These are phyloP conservation scores for Aleiodes leptofemur DNA, from an alignment of 2,888 invertebrate species.

Conservation along the genomic window DNA sequence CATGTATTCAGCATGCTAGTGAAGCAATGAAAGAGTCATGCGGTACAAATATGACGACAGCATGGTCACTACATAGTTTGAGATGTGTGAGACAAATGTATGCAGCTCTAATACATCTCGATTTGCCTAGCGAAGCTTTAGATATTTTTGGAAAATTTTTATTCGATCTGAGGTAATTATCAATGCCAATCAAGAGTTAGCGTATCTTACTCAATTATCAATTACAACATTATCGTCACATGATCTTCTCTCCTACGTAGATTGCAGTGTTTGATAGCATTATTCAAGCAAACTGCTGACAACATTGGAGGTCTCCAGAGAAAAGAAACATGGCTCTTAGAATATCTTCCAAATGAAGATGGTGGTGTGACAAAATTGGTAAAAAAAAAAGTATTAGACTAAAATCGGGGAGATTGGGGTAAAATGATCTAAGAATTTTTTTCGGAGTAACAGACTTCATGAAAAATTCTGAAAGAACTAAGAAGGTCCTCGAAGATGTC, in stretches of 20 bases:
- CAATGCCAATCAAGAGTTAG: neutral
- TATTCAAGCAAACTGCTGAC: conserved; percentile 90
- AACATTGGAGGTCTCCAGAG: conserved; percentile 84
- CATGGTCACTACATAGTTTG: conserved; percentile 89
- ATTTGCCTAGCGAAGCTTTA: conserved; percentile 91
- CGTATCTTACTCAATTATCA: neutral
- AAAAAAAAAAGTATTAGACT: conserved; percentile 74
- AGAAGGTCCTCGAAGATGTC: too few species aligned
- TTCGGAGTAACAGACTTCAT: too few species aligned
- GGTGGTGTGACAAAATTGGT: conserved; percentile 91
- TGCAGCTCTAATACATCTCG: conserved; percentile 87
- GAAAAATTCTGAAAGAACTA: too few species aligned
- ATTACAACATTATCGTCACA: conserved; percentile 13
- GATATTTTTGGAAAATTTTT: conserved; percentile 90
- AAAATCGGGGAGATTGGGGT: neutral
- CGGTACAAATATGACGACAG: conserved; percentile 72
- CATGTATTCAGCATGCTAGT: conserved; percentile 76
- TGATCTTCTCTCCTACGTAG: conserved; percentile 62
- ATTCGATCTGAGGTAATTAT: conserved; percentile 84
- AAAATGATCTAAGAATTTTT: too few species aligned
- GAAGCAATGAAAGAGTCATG: conserved; percentile 75
- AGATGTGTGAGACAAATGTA: conserved; percentile 88
- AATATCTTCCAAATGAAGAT: conserved; percentile 85
- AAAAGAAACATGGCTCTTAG: conserved; percentile 91
- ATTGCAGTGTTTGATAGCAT: conserved; percentile 88